Percentiles rank a stretch among this genome's conserved stretches.
Conservation (phyloP, 2,113 vertebrate species). For the Tragelaphus scriptus region DNA sequence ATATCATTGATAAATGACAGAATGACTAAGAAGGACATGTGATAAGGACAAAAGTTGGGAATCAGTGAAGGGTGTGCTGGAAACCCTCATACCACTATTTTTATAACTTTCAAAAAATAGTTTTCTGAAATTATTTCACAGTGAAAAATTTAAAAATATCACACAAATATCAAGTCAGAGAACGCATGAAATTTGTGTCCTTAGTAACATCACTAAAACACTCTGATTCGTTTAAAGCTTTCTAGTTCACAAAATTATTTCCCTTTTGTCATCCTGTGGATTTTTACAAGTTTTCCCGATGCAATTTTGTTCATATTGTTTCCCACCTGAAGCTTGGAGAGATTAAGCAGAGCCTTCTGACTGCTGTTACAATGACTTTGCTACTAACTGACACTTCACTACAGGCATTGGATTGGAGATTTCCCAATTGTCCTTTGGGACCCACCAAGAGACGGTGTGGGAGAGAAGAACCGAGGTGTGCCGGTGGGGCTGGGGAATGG, state of each 20-base stretch:
- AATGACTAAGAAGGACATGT: background rate
- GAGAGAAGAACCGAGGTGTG: background rate
- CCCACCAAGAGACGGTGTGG: background rate
- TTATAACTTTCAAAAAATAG: background rate
- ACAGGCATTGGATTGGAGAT: background rate
- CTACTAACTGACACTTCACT: background rate
- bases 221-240: background rate
- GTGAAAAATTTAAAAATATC: background rate
- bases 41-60: background rate
- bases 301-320: background rate
- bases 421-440: background rate
- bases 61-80: background rate
- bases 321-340: background rate
- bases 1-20: background rate
- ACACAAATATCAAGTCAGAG: background rate
- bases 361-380: background rate
- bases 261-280: background rate
- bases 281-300: background rate
- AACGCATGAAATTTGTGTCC: background rate
- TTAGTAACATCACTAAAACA: background rate
- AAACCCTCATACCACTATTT: background rate
- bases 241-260: background rate
- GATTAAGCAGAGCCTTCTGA: background rate
- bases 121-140: constrained; percentile 7
- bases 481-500: rapidly evolving